Conservation (phyloP, 92 coral and sea anemone species). For the Zoanthus solanderi region DNA sequence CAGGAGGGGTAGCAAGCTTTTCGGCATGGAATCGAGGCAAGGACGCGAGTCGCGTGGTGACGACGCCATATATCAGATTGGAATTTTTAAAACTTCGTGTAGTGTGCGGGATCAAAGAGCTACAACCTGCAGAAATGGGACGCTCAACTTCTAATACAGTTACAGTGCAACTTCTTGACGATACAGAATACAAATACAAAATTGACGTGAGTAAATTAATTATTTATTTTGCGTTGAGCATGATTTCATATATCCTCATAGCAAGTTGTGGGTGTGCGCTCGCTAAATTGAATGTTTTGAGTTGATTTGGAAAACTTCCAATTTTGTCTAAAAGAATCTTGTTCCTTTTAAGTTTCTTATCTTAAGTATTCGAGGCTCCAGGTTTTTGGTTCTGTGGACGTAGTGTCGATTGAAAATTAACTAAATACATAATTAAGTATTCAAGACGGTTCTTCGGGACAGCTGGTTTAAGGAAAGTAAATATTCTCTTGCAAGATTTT, state of each 20-base stretch:
- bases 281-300: neutral
- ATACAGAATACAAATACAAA: conserved; percentile 36
- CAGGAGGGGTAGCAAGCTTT: conserved; percentile 8
- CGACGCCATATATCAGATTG: conserved; percentile 38
- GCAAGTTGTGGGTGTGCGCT: conserved; percentile 37
- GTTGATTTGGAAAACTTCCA: neutral
- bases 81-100: neutral
- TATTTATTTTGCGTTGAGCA: neutral
- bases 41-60: conserved; percentile 55
- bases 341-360: neutral
- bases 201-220: conserved; percentile 22
- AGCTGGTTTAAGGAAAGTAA: neutral
- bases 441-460: neutral
- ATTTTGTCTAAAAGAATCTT: neutral
- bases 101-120: neutral
- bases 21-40: conserved; percentile 8
- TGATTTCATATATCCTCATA: neutral
- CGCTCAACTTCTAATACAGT: conserved; percentile 26
- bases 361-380: neutral
- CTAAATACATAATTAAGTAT: neutral
- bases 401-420: conserved; percentile 6
- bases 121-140: conserved; percentile 28
- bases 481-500: neutral
- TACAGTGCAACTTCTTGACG: conserved; percentile 42
- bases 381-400: neutral